Conservation (phyloP, 2,797 vertebrate species). For the Alfaro cultratus region DNA sequence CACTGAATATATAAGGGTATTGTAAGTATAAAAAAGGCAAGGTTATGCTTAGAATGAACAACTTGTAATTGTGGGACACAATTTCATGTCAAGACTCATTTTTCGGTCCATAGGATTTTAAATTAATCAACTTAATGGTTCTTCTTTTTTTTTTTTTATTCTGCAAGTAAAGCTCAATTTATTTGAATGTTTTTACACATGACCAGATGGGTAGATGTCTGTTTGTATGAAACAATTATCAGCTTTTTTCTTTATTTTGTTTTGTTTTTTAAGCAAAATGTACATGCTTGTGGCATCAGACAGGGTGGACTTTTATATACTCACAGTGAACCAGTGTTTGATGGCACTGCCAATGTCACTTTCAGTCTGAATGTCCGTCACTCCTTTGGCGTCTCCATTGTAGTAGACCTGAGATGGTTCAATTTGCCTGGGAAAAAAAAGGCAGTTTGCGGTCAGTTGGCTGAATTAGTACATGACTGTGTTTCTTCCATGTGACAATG, state of each 20-base stretch:
- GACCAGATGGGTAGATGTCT: background rate
- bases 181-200: background rate
- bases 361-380: slow-evolving; percentile 85
- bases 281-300: background rate
- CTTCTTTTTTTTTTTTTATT: too few species aligned
- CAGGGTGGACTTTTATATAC: slow-evolving; percentile 14
- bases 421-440: slow-evolving; percentile 81
- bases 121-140: too few species aligned
- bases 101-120: background rate
- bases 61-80: background rate
- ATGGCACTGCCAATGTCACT: slow-evolving; percentile 89
- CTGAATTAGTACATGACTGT: background rate
- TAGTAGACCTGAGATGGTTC: slow-evolving; percentile 95
- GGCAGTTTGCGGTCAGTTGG: background rate
- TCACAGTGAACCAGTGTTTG: slow-evolving; percentile 91
- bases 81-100: background rate
- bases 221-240: background rate
- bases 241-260: background rate
- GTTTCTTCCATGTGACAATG: slow-evolving; percentile 18
- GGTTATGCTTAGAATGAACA: background rate
- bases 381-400: slow-evolving; percentile 80
- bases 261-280: background rate
- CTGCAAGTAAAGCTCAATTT: background rate
- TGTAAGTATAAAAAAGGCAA: background rate
- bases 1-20: background rate